Base-by-base conservation (phyloP, 2,797 vertebrate genomes). In the Danio aesculapii region DNA sequence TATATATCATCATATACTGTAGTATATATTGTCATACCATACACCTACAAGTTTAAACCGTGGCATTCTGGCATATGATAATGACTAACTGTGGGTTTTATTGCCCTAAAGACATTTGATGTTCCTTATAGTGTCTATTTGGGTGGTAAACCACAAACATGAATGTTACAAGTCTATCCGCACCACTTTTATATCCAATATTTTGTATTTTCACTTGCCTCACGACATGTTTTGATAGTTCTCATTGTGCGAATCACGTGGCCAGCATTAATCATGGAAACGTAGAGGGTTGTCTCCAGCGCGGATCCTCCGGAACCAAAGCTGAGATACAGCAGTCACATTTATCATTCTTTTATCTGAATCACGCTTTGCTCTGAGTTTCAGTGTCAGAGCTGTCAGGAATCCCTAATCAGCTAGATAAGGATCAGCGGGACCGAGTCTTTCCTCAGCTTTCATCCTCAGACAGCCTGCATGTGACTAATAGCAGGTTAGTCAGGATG, bases 31-130 rank as follows among this genome's bases (percentile, higher is more conserved):
- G 58, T 53, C 21, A 69, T 41, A 52, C 10, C 21, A 0, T 11
- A 5, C 3, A 6, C 6, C 49, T 9, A 39, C 16, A 13, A 50
- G 47, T 12, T 50, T 13, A 68, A 68, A 19, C 17, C 21, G 6
- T 13, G 66, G n/a, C 53, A 58, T 46, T 58, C 39, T 72, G 52
- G 70, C 39, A 21, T 67, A 5, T 14, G 10, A 49, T 89, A 89
- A 88, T 69, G 82, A 93, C 91, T 94, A 92, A 95, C 93, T 91
- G 90, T 87, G 91, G 89, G 87, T 91, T 92, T 92, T 94, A 90
- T 80, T 75, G 84, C 83, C 75, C 86, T 88, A 80, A 85, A 85
- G 88, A 91, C 90, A 86, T 94, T 89, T 90, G 87, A 70, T 53
- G 30, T 70, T n/a, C 11, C 21, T 41, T 30, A 30, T 10, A 6